Percentiles rank a stretch among this genome's conserved stretches.
phyloP scores from a whole-genome alignment of 2,797 vertebrate genomes.

The Gymnopithys bicolor region DNA sequence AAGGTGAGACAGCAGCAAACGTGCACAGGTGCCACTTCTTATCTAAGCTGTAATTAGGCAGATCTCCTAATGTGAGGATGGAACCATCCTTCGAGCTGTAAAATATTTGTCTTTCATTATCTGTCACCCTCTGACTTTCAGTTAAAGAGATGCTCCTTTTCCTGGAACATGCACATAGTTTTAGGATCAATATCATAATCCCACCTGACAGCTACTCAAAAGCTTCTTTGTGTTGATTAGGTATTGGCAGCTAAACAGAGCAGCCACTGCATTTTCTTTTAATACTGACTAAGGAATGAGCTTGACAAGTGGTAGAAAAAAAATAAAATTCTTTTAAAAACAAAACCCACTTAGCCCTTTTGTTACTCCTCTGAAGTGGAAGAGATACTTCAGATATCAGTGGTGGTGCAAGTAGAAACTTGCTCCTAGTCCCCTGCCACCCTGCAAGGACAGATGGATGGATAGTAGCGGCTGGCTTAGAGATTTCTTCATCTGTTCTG shows the following conservation, averaged over 20 bases:
- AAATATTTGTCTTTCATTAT: slow-evolving; percentile 66
- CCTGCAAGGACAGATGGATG: slow-evolving; percentile 68
- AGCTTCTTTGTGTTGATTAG: slow-evolving; percentile 53
- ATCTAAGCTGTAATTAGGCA: slow-evolving; percentile 31
- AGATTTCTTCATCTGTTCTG: slow-evolving; percentile 74
- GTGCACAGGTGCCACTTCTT: background rate
- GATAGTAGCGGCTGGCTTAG: slow-evolving; percentile 46
- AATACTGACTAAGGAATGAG: slow-evolving; percentile 16
- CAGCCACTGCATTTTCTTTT: slow-evolving; percentile 42
- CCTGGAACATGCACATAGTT: slow-evolving; percentile 45
- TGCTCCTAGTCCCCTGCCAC: slow-evolving; percentile 48
- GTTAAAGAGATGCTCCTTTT: slow-evolving; percentile 55
- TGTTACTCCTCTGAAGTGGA: slow-evolving; percentile 43
- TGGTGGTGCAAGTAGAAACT: slow-evolving; percentile 45
- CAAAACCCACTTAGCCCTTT: slow-evolving; percentile 33
- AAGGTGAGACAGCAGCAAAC: background rate
- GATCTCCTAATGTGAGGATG: slow-evolving; percentile 23
- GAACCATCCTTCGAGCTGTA: background rate
- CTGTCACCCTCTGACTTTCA: slow-evolving; percentile 52
- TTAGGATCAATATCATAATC: slow-evolving; percentile 69
- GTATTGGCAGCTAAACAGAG: slow-evolving; percentile 53
- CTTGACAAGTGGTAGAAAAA: slow-evolving; percentile 30
- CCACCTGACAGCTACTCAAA: slow-evolving; percentile 57
- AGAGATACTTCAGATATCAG: slow-evolving; percentile 37
- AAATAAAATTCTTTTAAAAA: background rate